Percentiles rank a stretch among this genome's conserved stretches.
phyloP scores from a whole-genome alignment of 2,888 invertebrate genomes.

The Drosophila vallismaia region DNA sequence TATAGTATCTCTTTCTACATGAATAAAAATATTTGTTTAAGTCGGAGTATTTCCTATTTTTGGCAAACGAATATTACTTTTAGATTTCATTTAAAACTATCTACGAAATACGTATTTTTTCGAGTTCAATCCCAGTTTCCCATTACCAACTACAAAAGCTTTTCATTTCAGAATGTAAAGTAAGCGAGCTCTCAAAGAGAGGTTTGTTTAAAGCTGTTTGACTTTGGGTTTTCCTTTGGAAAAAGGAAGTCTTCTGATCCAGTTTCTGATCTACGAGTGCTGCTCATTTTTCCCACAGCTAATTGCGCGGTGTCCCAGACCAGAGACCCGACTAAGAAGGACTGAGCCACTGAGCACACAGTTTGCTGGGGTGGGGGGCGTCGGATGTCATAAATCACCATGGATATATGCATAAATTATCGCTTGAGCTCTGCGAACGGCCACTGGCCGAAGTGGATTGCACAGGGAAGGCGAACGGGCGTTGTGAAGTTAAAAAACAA shows the following conservation, averaged over 20 bases:
- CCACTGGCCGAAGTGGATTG: slow-evolving; percentile 36
- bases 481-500: slow-evolving; percentile 56
- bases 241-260: slow-evolving; percentile 34
- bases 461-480: neutral
- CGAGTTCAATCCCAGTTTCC: slow-evolving; percentile 14
- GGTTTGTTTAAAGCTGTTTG: slow-evolving; percentile 62
- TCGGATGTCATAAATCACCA: slow-evolving; percentile 72
- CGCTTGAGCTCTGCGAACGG: slow-evolving; percentile 45
- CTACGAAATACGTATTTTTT: slow-evolving; percentile 30
- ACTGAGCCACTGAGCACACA: slow-evolving; percentile 68
- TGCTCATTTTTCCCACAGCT: slow-evolving; percentile 69
- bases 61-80: too few relatives aligned
- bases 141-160: slow-evolving; percentile 55
- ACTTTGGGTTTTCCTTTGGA: slow-evolving; percentile 53
- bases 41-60: too few relatives aligned
- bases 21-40: too few relatives aligned
- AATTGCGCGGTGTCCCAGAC: slow-evolving; percentile 66
- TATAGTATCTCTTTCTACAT: too few relatives aligned
- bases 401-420: slow-evolving; percentile 80
- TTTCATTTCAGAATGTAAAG: slow-evolving; percentile 18
- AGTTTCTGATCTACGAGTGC: slow-evolving; percentile 20
- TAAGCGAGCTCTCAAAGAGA: slow-evolving; percentile 18
- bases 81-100: too few relatives aligned
- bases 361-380: slow-evolving; percentile 18
- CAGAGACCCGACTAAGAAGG: slow-evolving; percentile 51